Base-by-base conservation (phyloP, 2,113 vertebrate species). In the Apteryx mantelli region DNA sequence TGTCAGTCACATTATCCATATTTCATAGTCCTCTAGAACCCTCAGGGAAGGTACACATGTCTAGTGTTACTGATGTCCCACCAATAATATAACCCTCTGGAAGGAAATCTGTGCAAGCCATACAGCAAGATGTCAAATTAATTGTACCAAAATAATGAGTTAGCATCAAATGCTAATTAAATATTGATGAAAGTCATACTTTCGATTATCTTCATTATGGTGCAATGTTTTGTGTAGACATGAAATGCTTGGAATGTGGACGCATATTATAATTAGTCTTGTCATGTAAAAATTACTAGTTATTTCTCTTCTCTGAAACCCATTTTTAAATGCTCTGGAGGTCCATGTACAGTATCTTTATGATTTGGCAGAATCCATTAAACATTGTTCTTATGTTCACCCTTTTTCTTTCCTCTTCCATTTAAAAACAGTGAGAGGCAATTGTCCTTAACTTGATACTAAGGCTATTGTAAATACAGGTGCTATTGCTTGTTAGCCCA, bases 131-230 rank as follows among this genome's bases (percentile, higher is more conserved):
- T 97, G 97, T 97, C 98, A 98, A 98, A 98, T 98, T 97, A 98
- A 98, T 98, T 98, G 98, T 97, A 97, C 93, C 0, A 3, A 98
- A 98, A 98, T 98, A 98, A 98, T 98, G 98, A 98, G 94, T 97
- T 98, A 98, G 97, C 80, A 94, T 96, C 95, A 97, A 98, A 97
- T 98, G 96, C 97, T 98, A 98, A 98, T 98, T 98, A 98, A 98
- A 98, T 98, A 98, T 98, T 98, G 97, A 98, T 98, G 97, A 81
- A 98, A 98, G 95, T 98, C 97, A 96, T 97, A 96, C 95, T 98
- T 98, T 97, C 97, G 98, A 97, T 98, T 98, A 98, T 97, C 97
- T 98, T 98, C 97, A 98, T 98, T 98, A 97, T 64, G 84, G 95
- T 52, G 93, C 93, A 94, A 78, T 97, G 96, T 96, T 97, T 98